A percentile compares a stretch with the other conserved stretches of the same genome.
Evolutionary conservation across 2,113 vertebrate species (phyloP).

Genomic region (Heloderma charlesbogerti): DNA sequence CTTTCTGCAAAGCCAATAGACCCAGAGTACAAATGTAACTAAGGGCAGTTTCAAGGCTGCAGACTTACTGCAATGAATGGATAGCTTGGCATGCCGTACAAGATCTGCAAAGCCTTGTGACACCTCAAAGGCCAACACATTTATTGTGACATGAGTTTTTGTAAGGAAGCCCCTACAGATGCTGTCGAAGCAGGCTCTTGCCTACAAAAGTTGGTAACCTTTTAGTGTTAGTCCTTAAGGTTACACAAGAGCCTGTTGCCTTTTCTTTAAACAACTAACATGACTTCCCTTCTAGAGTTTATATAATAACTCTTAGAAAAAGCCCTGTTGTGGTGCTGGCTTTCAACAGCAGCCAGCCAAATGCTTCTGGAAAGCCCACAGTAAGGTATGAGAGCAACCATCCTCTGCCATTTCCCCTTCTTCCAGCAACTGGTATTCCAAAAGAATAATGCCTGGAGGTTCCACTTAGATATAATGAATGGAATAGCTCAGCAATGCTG

Average conservation of each 20-base stretch:
- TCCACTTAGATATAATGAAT: background rate
- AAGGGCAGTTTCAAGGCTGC: constrained; percentile 70
- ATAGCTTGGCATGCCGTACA: background rate
- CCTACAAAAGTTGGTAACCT: background rate
- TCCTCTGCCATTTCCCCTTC: background rate
- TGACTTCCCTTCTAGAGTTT: background rate
- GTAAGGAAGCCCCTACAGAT: background rate
- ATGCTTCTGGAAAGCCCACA: background rate
- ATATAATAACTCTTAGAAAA: background rate
- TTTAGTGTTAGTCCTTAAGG: background rate
- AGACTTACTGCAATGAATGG: constrained; percentile 48
- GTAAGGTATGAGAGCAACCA: background rate
- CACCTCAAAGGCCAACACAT: accelerated
- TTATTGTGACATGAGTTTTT: background rate
- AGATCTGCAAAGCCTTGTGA: accelerated
- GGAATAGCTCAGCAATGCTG: background rate
- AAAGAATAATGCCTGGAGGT: background rate
- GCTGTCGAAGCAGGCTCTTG: background rate
- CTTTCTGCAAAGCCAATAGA: constrained; percentile 77
- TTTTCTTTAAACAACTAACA: background rate
- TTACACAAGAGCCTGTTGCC: background rate
- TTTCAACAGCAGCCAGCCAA: background rate
- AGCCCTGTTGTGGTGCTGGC: background rate
- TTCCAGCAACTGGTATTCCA: background rate
- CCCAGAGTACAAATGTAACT: constrained; percentile 75